Base-by-base conservation (phyloP, 2,797 vertebrate species). In the Mus caroli region DNA sequence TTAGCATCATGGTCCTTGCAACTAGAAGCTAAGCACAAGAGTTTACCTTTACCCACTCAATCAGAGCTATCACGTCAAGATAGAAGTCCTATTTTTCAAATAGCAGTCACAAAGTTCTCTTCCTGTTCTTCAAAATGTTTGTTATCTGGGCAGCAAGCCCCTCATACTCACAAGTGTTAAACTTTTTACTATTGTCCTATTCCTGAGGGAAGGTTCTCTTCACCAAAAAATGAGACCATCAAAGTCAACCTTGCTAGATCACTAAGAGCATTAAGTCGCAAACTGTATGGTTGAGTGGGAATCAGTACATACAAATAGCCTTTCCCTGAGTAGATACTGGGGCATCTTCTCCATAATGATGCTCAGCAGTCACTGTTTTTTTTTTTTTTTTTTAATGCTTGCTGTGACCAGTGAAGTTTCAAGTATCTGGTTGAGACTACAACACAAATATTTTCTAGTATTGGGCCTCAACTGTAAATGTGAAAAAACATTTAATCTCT, bases 401-500 rank as follows among this genome's bases (percentile, higher is more conserved):
- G 46, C 87, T 89, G 90, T 83, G 60, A 46, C 34, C 76, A 71
- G 24, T 12, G 67, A 58, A 67, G 6, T 37, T 50, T 87, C 37
- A 93, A 88, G 11, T 69, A 34, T 37, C n/a, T 87, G 20, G 3
- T 84, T 89, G 58, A 85, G 56, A 92, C 17, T 43, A 43, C 1
- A 4, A 40, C 31, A 24, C 3, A 90, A 87, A 4, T 13, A 52
- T 64, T 43, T 92, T 78, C 43, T 75, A 78, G 31, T 73, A 19
- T 80, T 93, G 50, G 80, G 91, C 13, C 28, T 93, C 56, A 92
- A n/a, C 6, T 94, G 20, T 88, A 71, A 94, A 58, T 11, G 26
- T 52, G 52, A 76, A 28, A 52, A 28, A 52, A 50, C 40, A 90
- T 58, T 94, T 90, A 69, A 28, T 75, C 10, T 80, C 62, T 92